These are phyloP conservation scores for Phoenicopterus ruber DNA, from an alignment of 2,113 vertebrate genomes.

Conservation along the genomic window DNA sequence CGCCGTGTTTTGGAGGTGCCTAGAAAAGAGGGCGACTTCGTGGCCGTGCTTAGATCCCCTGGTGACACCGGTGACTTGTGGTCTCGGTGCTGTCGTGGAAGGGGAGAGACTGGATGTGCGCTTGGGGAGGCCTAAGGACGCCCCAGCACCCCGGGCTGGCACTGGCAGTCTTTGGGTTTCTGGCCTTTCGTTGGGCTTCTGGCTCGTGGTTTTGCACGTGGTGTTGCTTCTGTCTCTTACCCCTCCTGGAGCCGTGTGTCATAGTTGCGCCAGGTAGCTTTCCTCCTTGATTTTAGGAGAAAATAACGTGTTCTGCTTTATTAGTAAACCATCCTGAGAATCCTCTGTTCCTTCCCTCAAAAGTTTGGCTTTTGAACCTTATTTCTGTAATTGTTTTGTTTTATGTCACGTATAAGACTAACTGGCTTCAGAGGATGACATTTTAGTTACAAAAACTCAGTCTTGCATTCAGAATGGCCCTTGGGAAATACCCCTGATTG, in stretches of 20 bases:
- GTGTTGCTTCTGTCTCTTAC: rapidly evolving
- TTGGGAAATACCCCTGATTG: not conserved
- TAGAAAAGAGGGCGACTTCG: not conserved
- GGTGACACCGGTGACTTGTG: rapidly evolving
- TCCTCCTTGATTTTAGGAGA: not conserved
- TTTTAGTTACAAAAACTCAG: not conserved
- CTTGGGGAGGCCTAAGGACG: not conserved
- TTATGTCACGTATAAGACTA: rapidly evolving
- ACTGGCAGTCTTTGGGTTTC: rapidly evolving
- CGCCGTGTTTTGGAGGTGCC: not conserved
- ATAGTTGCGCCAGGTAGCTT: not conserved
- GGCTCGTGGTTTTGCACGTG: rapidly evolving
- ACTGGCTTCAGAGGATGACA: not conserved
- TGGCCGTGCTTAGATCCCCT: not conserved
- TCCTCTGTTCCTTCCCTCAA: rapidly evolving
- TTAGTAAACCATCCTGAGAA: not conserved
- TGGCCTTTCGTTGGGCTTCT: rapidly evolving
- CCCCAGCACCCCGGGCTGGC: not conserved
- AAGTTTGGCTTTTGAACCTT: not conserved
- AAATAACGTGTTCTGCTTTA: rapidly evolving
- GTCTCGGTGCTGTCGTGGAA: not conserved
- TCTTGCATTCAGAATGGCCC: not conserved
- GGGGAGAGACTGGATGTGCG: not conserved
- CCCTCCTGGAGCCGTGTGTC: rapidly evolving
- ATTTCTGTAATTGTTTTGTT: not conserved